Base-by-base conservation (phyloP, 2,888 invertebrate species). In the Acanthosepion lycidas region DNA sequence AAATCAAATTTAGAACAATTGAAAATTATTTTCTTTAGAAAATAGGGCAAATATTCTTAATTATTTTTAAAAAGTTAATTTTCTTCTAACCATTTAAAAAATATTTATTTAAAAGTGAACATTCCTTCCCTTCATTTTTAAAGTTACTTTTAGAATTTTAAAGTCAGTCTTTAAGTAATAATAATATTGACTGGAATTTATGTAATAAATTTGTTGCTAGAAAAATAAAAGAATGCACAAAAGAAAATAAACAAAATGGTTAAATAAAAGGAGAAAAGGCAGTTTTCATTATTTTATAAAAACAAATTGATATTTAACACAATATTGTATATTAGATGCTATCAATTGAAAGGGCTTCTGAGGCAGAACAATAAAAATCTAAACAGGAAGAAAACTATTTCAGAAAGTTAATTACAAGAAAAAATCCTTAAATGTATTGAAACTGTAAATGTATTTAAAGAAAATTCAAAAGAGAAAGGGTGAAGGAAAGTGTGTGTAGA, bases 1-100 rank as follows among this genome's bases (percentile, higher is more conserved):
- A 78, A 78, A 78, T 78, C n/a, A 78, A 78, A 78, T n/a, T 78
- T 78, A 78, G n/a, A 78, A 78, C 78, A 78, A 78, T n/a, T n/a
- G n/a, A 78, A 78, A 28, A 12, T n/a, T n/a, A n/a, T 78, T 78
- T 78, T 78, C n/a, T 78, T 59, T 59, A 59, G 59, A 59, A 59
- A 78, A 78, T 78, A 9, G 78, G n/a, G n/a, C 15, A 4, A 78
- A 78, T 15, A 33, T 78, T 26, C 9, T 23, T 26, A 6, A 28
- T 28, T 28, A 78, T 28, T 78, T 78, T 78, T 55, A 55, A 64
- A 78, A 33, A n/a, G n/a, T 78, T 78, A 78, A 78, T 78, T 78
- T 15, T n/a, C n/a, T n/a, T 33, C 4, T 9, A 12, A 9, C 78
- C 12, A 78, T 78, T 78, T 33, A n/a, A 9, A 78, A n/a, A 78